A percentile compares a stretch with the other conserved stretches of the same genome.
These are phyloP conservation scores for Aphidius gifuensis DNA, from an alignment of 1,140 invertebrate genomes.

Conservation along the genomic window DNA sequence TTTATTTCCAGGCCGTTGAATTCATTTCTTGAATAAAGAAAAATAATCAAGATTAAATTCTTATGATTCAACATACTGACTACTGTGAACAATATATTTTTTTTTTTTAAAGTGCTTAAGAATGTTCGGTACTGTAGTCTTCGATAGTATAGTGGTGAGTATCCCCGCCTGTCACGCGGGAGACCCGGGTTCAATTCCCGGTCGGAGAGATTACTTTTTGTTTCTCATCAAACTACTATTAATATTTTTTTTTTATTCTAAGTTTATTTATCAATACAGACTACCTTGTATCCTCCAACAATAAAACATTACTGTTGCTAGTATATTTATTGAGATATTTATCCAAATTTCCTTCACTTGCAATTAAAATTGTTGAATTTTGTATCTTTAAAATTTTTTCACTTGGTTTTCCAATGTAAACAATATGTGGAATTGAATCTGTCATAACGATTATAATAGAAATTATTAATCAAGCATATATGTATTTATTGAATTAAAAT, in stretches of 20 bases:
- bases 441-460: neutral
- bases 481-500: too few relatives aligned
- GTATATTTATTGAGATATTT: conserved; percentile 33
- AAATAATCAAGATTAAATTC: neutral
- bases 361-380: conserved; percentile 41
- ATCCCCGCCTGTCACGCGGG: neutral
- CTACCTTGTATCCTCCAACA: conserved; percentile 45
- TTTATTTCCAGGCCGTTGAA: conserved; percentile 32
- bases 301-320: conserved; percentile 38
- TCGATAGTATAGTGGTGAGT: neutral
- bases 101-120: neutral
- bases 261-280: too few relatives aligned
- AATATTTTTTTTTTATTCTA: too few relatives aligned
- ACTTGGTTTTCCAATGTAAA: conserved; percentile 43
- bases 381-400: conserved; percentile 34
- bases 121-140: too few relatives aligned
- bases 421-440: conserved; percentile 42
- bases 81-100: neutral
- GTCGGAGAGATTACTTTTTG: too few relatives aligned
- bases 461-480: too few relatives aligned
- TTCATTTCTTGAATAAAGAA: conserved; percentile 35
- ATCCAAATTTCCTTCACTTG: conserved; percentile 44
- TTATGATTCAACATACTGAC: too few relatives aligned
- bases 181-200: neutral
- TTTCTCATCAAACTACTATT: too few relatives aligned